These are phyloP conservation scores for Fratercula arctica DNA, from an alignment of 2,797 vertebrate species.

Conservation along the genomic window DNA sequence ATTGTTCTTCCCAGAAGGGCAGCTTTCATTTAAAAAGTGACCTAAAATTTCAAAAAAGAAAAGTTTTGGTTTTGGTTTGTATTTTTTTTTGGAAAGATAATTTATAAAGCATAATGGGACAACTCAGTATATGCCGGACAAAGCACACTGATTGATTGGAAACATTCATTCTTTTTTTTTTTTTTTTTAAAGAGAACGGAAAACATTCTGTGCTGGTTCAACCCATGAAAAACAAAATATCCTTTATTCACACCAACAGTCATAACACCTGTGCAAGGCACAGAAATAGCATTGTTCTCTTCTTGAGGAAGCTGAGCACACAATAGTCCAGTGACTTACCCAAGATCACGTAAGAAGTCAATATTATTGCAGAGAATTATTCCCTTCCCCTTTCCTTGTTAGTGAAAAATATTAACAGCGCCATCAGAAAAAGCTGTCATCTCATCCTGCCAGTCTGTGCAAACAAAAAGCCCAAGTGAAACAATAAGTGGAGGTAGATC, in stretches of 20 bases:
- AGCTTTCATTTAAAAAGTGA: not conserved
- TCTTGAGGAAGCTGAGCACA: conserved; percentile 10
- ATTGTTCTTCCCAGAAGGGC: not conserved
- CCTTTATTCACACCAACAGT: conserved; percentile 25
- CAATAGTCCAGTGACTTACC: not conserved
- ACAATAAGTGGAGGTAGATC: not conserved
- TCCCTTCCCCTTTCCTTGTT: conserved; percentile 18
- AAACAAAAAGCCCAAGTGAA: not conserved
- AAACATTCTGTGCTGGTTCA: not conserved
- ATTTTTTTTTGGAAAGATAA: not conserved
- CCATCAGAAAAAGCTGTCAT: not conserved
- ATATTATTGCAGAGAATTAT: conserved; percentile 37
- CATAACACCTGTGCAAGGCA: conserved; percentile 27
- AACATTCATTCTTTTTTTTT: not conserved
- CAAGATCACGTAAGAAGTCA: not conserved
- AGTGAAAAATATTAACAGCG: not conserved
- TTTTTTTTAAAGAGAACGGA: not conserved
- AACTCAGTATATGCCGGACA: not conserved
- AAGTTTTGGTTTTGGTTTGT: not conserved
- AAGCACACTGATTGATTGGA: not conserved
- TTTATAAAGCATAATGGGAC: not conserved
- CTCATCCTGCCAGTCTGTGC: not conserved
- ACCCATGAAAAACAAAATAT: not conserved
- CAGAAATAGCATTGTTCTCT: conserved; percentile 41
- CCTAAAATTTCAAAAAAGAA: not conserved